Evolutionary conservation across 2,113 vertebrate genomes (phyloP), one percentile per base, ranked within the genome.

Genomic region (Psittacus erithacus): DNA sequence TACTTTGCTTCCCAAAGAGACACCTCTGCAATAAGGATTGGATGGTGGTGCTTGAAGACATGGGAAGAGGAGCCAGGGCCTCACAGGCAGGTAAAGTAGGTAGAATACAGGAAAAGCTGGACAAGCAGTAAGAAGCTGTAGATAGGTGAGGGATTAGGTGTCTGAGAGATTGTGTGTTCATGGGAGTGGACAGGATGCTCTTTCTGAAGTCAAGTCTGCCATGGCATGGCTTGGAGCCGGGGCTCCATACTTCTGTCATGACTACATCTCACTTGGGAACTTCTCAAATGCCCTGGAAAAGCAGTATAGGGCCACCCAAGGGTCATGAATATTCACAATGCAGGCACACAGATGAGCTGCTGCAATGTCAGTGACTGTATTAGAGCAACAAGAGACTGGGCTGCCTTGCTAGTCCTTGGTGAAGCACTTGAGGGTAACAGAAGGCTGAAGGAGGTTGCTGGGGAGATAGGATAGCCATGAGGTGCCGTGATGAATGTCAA

Each of bases 401-500:
- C 28, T 80, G 50, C 28, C 78, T 67, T 44, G 50, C 5, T 31
- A 28, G 39, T 22, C 55, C 27, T 31, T 18, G 20, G 15, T 22
- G 55, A 17, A 49, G n/a, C n/a, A 10, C 20, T 8, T 44, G 55
- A 69, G 29, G 44, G 55, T 14, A 23, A 20, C 50, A 60, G 67
- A 59, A 13, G 59, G 41, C 59, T 63, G 47, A 52, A 44, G 41
- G 33, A 77, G 35, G 70, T 35, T 57, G 17, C 35, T 68, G 76
- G 38, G 23, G 14, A 9, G n/a, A 35, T 43, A 65, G 33, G 4
- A 50, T 13, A 47, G 24, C 39, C 33, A 17, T 20, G 27, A 14
- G 19, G 31, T 70, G 39, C 29, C 0, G 0, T 20, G 29, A 29
- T 19, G n/a, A 80, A 20, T 4, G 0, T 35, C 60, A 67, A 23